phyloP scores from a whole-genome alignment of 2,113 vertebrate species.

The Casuarius casuarius region DNA sequence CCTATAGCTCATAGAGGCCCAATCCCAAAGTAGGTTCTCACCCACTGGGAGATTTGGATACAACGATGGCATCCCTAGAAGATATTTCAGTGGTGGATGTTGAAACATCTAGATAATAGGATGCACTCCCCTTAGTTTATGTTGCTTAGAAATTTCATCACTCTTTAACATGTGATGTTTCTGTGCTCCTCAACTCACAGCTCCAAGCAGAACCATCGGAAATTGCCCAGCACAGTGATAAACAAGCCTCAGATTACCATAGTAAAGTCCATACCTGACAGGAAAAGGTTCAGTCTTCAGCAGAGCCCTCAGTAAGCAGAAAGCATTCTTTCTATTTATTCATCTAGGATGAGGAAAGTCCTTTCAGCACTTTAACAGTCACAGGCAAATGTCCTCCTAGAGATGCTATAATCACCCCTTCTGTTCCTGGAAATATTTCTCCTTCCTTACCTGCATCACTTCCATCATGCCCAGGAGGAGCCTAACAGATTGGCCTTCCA shows the following conservation, averaged over 20 bases:
- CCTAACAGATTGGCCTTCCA: neutral
- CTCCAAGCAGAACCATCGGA: neutral
- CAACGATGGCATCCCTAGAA: neutral
- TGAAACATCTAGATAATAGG: neutral
- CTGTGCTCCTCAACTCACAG: neutral
- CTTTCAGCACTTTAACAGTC: neutral
- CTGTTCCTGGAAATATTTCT: neutral
- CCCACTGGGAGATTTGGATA: neutral
- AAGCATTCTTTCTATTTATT: neutral
- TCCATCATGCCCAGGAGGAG: neutral
- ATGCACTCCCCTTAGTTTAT: neutral
- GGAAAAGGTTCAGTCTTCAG: neutral
- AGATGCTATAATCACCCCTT: neutral
- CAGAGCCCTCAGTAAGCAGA: neutral
- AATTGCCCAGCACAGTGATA: neutral
- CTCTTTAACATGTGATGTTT: neutral
- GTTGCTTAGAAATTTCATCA: neutral
- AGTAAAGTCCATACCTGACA: neutral
- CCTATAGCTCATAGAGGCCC: neutral
- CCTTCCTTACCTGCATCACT: neutral
- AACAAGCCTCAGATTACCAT: neutral
- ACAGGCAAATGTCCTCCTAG: neutral
- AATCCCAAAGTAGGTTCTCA: neutral
- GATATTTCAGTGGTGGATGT: accelerated
- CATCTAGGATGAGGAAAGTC: neutral